Conservation (phyloP, 2,888 invertebrate genomes). For the Athalia circularis region DNA sequence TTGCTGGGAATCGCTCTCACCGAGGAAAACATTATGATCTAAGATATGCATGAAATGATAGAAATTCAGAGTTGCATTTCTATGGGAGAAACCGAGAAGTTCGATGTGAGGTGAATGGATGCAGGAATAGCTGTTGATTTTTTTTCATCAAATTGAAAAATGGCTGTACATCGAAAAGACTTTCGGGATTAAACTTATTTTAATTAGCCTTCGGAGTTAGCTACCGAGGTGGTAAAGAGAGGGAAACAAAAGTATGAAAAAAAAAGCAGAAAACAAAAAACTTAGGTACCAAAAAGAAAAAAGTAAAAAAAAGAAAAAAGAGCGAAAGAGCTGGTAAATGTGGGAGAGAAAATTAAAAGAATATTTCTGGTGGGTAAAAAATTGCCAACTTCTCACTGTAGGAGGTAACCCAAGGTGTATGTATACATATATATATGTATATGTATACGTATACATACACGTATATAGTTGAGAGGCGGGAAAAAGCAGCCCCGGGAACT, state of each 20-base stretch:
- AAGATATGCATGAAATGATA: too few relatives aligned
- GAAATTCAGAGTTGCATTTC: too few relatives aligned
- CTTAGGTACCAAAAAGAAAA: background rate
- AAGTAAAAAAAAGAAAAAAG: slow-evolving; percentile 30
- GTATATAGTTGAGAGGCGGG: too few relatives aligned
- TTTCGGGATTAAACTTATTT: slow-evolving; percentile 19
- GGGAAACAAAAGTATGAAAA: background rate
- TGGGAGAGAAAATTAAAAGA: slow-evolving; percentile 55
- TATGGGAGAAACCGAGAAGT: too few relatives aligned
- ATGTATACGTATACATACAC: too few relatives aligned
- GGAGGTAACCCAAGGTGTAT: slow-evolving; percentile 8
- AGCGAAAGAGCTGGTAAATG: background rate
- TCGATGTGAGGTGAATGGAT: background rate
- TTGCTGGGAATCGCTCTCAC: too few relatives aligned
- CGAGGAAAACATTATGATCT: too few relatives aligned
- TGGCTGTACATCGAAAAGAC: background rate
- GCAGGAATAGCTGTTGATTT: slow-evolving; percentile 28
- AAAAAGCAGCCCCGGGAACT: slow-evolving; percentile 2
- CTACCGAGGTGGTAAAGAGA: background rate
- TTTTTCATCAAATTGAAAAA: background rate
- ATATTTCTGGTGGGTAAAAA: slow-evolving; percentile 45
- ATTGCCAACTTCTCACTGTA: slow-evolving; percentile 34
- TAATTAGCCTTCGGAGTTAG: slow-evolving; percentile 2
- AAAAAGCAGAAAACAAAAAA: background rate
- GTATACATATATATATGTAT: too few relatives aligned